A percentile compares a stretch with the other conserved stretches of the same genome.
Conservation (phyloP, 2,113 vertebrate genomes). For the Notothenia coriiceps region DNA sequence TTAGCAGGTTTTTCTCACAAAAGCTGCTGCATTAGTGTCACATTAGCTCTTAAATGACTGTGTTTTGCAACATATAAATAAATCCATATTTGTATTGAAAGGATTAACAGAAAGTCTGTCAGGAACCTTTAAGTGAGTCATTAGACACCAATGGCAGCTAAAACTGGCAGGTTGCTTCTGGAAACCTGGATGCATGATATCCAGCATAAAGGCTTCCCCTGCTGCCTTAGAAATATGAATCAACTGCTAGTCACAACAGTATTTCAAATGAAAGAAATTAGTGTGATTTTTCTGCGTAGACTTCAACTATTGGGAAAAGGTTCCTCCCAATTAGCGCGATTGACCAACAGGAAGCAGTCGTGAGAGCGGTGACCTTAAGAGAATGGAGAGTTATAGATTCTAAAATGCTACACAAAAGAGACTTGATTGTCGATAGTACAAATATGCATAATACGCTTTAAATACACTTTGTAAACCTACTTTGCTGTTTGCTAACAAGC, state of each 20-base stretch:
- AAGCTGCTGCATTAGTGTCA: conserved; percentile 21
- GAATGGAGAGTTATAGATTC: neutral
- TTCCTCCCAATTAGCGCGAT: neutral
- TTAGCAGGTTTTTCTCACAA: conserved; percentile 1
- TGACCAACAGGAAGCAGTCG: neutral
- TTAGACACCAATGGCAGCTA: conserved; percentile 13
- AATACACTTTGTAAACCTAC: neutral
- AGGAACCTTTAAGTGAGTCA: conserved; percentile 33
- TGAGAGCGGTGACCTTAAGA: neutral
- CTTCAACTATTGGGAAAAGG: neutral
- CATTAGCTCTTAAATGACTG: conserved; percentile 23
- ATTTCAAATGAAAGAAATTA: neutral
- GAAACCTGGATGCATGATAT: conserved; percentile 7
- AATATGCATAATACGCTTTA: neutral
- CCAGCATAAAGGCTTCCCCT: conserved; percentile 1
- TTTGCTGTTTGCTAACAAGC: neutral
- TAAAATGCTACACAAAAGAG: neutral
- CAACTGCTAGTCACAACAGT: neutral
- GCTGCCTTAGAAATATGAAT: neutral
- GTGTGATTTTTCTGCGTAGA: neutral
- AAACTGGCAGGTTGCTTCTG: conserved; percentile 10
- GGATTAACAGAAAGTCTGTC: conserved; percentile 29
- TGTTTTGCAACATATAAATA: neutral
- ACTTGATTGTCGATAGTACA: neutral
- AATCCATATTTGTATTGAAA: conserved; percentile 10